These are phyloP conservation scores for Heliconius charithonia DNA, from an alignment of 2,888 invertebrate genomes.

Conservation along the genomic window DNA sequence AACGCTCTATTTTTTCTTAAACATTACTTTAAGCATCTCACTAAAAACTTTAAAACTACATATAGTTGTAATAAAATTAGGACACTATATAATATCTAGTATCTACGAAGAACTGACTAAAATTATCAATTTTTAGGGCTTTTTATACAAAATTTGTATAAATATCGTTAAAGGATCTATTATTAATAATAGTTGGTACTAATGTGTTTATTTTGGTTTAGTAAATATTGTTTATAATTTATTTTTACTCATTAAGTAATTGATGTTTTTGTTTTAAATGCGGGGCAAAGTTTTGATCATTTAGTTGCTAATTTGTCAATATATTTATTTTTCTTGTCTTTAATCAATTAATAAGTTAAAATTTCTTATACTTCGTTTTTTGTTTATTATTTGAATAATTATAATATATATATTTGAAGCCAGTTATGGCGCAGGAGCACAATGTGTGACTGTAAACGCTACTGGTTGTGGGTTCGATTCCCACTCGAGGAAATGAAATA, in stretches of 20 bases:
- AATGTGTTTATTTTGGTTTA: conserved; percentile 45
- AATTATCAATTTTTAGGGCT: neutral
- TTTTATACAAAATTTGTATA: conserved; percentile 35
- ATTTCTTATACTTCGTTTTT: too few relatives aligned
- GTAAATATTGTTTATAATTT: neutral
- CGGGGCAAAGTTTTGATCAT: neutral
- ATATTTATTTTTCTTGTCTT: neutral
- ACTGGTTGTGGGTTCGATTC: too few relatives aligned
- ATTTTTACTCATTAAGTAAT: conserved; percentile 37
- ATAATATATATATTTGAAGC: too few relatives aligned
- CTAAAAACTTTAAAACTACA: too few relatives aligned
- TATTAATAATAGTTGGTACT: conserved; percentile 17
- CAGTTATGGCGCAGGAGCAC: too few relatives aligned
- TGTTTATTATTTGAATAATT: too few relatives aligned
- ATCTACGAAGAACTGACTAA: conserved; percentile 6
- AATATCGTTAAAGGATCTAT: conserved; percentile 38
- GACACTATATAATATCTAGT: neutral
- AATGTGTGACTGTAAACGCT: too few relatives aligned
- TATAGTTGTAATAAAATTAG: neutral
- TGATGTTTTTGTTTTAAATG: neutral
- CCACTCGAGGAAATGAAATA: too few relatives aligned
- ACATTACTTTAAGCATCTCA: neutral
- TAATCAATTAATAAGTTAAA: too few relatives aligned
- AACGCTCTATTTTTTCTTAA: neutral
- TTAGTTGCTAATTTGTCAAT: neutral